Evolutionary conservation across 2,113 vertebrate species (phyloP), one percentile per base, ranked within the genome.

Genomic region (Ginglymostoma cirratum): DNA sequence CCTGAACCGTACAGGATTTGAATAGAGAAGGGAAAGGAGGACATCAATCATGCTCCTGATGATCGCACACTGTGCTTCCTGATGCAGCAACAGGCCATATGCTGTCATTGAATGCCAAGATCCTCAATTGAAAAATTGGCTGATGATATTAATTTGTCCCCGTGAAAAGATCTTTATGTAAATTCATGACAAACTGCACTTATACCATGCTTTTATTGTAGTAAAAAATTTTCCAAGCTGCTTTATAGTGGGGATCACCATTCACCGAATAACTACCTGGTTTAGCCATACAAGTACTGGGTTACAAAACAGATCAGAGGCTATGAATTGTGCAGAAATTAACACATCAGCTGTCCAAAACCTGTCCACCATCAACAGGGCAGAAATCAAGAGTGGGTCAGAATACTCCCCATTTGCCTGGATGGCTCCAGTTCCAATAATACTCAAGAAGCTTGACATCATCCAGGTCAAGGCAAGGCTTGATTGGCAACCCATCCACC

Each of bases 31-130:
- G 38, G 80, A 42, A 0, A 38, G 38, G 17, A 42, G 19, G 80
- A 42, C 80, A 45, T 45, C 80, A 83, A 38, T 5, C n/a, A 42
- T 24, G 5, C n/a, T 42, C 38, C 80, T 80, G 80, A 83, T 42
- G 80, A 83, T 83, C 80, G 23, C 80, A 83, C 80, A 83, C 80
- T 83, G 80, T 83, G 80, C 38, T 19, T 83, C n/a, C 80, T 83
- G 80, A 83, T 83, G 80, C 38, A 21, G 19, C 17, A 83, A 83
- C 38, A 83, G 15, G 38, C 80, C 80, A 42, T 83, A 83, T 83
- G 80, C 38, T 83, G 4, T 17, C 38, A 83, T 21, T 23, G 38
- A 0, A 83, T 83, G 80, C 80, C 80, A 83, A 45, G 38, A 42
- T 38, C 80, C 42, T 83, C 80, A 80, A 21, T 23, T 21, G 38